Percentiles rank a stretch among this genome's conserved stretches.
phyloP scores from a whole-genome alignment of 2,113 vertebrate genomes.

The Rhynchopsitta pachyrhyncha region DNA sequence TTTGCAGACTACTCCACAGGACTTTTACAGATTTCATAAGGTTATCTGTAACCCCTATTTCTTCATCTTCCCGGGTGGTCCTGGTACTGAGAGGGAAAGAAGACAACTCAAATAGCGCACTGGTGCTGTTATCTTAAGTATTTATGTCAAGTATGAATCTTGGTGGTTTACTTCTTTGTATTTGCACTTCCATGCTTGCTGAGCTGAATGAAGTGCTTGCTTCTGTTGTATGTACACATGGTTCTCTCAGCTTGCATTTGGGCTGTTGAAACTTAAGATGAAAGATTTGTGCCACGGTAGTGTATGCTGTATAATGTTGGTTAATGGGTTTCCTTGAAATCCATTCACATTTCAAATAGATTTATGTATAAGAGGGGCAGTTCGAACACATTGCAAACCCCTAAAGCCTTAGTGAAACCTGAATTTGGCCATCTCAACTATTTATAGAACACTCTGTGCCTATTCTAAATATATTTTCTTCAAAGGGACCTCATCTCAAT shows the following conservation, averaged over 20 bases:
- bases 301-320: neutral
- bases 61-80: neutral
- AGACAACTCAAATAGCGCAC: neutral
- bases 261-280: neutral
- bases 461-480: conserved; percentile 29
- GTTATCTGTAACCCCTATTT: neutral
- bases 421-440: conserved; percentile 14
- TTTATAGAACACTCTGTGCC: conserved; percentile 11
- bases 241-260: neutral
- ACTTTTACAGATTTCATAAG: neutral
- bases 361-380: neutral
- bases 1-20: neutral
- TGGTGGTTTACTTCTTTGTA: neutral
- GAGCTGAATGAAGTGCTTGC: neutral
- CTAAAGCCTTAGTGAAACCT: neutral
- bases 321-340: neutral
- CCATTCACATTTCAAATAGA: neutral
- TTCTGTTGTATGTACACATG: neutral
- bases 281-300: neutral
- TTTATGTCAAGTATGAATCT: neutral
- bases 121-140: neutral
- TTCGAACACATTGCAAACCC: neutral
- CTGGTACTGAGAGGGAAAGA: neutral
- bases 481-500: conserved; percentile 6
- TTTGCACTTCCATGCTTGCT: neutral